Conservation (phyloP, 2,888 invertebrate genomes). For the Lasioglossum marginatum region DNA sequence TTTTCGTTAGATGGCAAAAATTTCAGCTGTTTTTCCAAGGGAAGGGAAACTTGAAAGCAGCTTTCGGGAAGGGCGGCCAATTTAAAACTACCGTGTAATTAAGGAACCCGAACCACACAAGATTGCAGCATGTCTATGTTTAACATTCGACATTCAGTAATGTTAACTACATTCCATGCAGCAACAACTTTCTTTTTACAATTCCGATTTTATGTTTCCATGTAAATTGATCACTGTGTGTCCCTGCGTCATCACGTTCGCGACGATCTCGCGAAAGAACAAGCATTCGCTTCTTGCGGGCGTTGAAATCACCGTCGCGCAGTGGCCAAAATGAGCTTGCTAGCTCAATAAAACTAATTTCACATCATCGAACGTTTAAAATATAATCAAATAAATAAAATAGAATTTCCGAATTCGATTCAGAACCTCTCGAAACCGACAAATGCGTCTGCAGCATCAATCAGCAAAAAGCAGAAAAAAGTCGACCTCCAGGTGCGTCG, state of each 20-base stretch:
- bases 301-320: constrained; percentile 24
- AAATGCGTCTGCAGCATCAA: not conserved
- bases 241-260: not conserved
- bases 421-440: no score
- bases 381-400: no score
- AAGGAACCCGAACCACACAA: constrained; percentile 47
- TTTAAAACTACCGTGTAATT: constrained; percentile 67
- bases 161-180: no score
- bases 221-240: not conserved
- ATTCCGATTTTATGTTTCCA: not conserved
- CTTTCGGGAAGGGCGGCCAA: constrained; percentile 36
- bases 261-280: not conserved
- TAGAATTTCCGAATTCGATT: not conserved
- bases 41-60: constrained; percentile 11
- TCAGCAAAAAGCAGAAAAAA: not conserved
- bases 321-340: not conserved
- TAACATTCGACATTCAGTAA: not conserved
- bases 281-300: not conserved
- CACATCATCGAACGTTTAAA: no score
- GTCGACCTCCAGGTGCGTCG: not conserved
- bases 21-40: constrained; percentile 31
- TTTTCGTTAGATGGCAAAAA: constrained; percentile 72
- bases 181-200: not conserved
- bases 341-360: not conserved
- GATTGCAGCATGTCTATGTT: constrained; percentile 37